phyloP scores from a whole-genome alignment of 2,888 invertebrate genomes.

The Hesperia comma region DNA sequence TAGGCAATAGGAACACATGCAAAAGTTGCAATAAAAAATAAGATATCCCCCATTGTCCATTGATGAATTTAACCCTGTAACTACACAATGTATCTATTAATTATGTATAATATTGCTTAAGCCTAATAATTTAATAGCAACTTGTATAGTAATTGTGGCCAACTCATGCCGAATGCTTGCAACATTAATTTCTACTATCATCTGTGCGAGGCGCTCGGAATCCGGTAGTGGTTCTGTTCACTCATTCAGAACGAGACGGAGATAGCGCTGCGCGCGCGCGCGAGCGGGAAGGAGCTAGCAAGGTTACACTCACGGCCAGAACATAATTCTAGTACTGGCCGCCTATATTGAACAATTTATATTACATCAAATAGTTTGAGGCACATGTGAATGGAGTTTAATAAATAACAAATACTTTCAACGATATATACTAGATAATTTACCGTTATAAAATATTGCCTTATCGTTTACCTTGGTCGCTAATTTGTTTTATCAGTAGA shows the following conservation, averaged over 20 bases:
- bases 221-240: slow-evolving; percentile 66
- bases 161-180: slow-evolving; percentile 15
- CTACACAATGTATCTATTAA: not conserved
- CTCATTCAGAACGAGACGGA: slow-evolving; percentile 57
- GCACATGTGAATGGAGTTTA: slow-evolving; percentile 17
- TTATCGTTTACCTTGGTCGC: too few species aligned
- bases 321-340: slow-evolving; percentile 55
- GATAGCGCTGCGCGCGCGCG: slow-evolving; percentile 45
- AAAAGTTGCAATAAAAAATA: too few species aligned
- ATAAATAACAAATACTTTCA: slow-evolving; percentile 11
- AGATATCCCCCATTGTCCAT: too few species aligned
- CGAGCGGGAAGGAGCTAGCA: slow-evolving; percentile 64
- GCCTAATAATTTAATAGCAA: not conserved
- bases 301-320: slow-evolving; percentile 76
- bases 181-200: slow-evolving; percentile 36
- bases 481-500: too few species aligned
- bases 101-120: not conserved
- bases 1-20: too few species aligned
- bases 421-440: too few species aligned
- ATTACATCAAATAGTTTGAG: slow-evolving; percentile 39
- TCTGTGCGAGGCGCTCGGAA: slow-evolving; percentile 61
- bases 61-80: too few species aligned
- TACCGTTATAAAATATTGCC: not conserved
- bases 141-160: not conserved
- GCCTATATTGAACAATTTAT: slow-evolving; percentile 33